Conservation (phyloP, 1,140 invertebrate species). For the Drosophila jambulina region DNA sequence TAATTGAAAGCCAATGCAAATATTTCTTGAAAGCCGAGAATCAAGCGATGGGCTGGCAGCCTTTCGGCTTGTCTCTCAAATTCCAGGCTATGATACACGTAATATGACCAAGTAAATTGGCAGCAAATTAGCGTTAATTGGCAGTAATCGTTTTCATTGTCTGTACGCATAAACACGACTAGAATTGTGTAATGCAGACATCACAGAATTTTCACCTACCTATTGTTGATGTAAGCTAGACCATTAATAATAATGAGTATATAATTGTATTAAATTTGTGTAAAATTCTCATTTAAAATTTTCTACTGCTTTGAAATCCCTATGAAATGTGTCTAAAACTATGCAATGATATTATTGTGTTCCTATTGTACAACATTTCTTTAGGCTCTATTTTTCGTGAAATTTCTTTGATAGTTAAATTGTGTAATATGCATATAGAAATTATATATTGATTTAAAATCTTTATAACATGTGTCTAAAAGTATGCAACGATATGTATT, state of each 20-base stretch:
- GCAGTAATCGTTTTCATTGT: conserved; percentile 21
- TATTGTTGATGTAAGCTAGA: neutral
- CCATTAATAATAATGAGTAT: neutral
- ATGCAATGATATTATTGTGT: neutral
- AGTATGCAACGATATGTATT: neutral
- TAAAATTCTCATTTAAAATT: neutral
- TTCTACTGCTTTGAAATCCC: neutral
- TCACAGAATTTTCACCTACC: neutral
- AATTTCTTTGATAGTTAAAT: neutral
- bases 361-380: neutral
- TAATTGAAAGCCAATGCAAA: conserved; percentile 30
- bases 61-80: neutral
- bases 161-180: conserved; percentile 9
- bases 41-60: neutral
- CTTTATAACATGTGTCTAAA: neutral
- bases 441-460: too few species aligned
- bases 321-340: neutral
- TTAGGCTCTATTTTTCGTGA: neutral
- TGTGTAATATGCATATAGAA: too few species aligned
- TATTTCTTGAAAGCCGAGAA: neutral
- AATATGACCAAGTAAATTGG: conserved; percentile 17
- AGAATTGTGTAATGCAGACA: neutral
- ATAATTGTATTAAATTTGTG: neutral
- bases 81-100: neutral
- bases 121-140: conserved; percentile 38